These are phyloP conservation scores for Pangasianodon hypophthalmus DNA, from an alignment of 2,113 vertebrate genomes.

Conservation along the genomic window DNA sequence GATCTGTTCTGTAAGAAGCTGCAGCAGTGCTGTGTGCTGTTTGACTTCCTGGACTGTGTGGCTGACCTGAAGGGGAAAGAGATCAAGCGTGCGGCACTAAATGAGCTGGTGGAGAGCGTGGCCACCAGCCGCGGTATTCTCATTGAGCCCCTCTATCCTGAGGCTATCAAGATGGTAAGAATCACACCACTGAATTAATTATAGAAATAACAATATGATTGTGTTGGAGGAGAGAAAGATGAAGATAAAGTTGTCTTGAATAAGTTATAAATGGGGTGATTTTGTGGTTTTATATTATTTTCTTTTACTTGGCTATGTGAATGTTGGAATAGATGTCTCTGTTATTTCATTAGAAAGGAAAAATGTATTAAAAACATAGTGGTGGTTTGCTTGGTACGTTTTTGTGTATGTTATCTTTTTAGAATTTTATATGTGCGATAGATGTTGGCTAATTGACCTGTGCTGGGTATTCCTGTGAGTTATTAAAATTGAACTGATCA, in stretches of 20 bases:
- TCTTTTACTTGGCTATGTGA: neutral
- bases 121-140: conserved; percentile 88
- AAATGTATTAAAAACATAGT: neutral
- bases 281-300: neutral
- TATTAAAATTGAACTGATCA: neutral
- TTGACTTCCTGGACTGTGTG: conserved; percentile 92
- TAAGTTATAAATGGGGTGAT: neutral
- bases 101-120: conserved; percentile 90
- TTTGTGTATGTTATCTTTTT: neutral
- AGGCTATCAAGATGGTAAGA: conserved; percentile 91
- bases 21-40: conserved; percentile 90
- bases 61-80: conserved; percentile 93
- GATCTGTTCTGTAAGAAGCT: conserved; percentile 92
- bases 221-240: conserved; percentile 36
- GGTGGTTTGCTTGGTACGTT: neutral
- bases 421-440: neutral
- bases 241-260: neutral
- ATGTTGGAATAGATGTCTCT: neutral
- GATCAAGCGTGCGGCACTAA: conserved; percentile 89
- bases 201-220: conserved; percentile 12
- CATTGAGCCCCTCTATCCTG: conserved; percentile 88
- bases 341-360: neutral
- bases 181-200: neutral
- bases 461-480: neutral
- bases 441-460: neutral